Percentiles rank a stretch among this genome's conserved stretches.
Conservation (phyloP, 1,140 invertebrate genomes). For the Drosophila cardini region DNA sequence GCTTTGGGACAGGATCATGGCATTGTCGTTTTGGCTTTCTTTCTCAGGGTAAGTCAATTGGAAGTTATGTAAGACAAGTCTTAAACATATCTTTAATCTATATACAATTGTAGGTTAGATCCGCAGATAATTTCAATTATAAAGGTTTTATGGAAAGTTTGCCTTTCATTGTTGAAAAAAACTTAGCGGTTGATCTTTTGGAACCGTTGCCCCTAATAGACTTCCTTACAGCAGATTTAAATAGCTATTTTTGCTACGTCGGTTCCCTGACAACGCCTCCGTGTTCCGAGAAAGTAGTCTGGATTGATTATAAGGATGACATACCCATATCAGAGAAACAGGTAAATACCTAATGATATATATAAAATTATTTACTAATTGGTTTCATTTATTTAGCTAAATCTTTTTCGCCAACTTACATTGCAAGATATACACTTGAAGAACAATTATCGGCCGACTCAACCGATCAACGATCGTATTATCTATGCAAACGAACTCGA, state of each 20-base stretch:
- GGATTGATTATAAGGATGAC: constrained; percentile 94
- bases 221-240: constrained; percentile 86
- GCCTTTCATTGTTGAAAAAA: constrained; percentile 86
- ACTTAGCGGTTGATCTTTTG: constrained; percentile 83
- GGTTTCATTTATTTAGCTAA: no score
- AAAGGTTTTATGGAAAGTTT: constrained; percentile 86
- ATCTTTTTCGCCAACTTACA: constrained; percentile 89
- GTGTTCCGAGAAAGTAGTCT: constrained; percentile 94
- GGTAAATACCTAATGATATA: no score
- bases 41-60: constrained; percentile 88
- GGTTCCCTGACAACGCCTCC: constrained; percentile 97
- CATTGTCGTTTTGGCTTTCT: constrained; percentile 92
- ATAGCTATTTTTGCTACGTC: constrained; percentile 91
- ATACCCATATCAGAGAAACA: constrained; percentile 91
- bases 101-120: constrained; percentile 24
- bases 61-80: no score
- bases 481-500: constrained; percentile 76
- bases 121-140: constrained; percentile 85
- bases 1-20: constrained; percentile 90
- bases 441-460: constrained; percentile 91
- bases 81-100: neutral
- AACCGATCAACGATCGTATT: constrained; percentile 88
- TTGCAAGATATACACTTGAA: constrained; percentile 88
- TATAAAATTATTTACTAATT: no score
- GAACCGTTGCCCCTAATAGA: constrained; percentile 86